A percentile compares a stretch with the other conserved stretches of the same genome.
Evolutionary conservation across 2,113 vertebrate genomes (phyloP).

Genomic region (Ariopsis seemanni): DNA sequence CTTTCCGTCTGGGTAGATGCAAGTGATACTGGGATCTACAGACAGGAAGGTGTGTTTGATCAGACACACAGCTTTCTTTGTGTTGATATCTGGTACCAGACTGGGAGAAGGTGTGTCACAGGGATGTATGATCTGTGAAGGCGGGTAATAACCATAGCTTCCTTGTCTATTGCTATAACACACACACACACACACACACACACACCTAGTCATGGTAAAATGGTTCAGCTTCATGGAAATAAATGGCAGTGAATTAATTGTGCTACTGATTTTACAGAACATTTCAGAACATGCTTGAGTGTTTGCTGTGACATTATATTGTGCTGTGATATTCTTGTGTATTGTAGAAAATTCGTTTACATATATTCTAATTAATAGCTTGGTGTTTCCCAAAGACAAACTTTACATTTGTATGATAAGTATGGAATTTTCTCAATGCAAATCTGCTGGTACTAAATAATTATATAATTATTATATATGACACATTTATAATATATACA

Average conservation of each 20-base stretch:
- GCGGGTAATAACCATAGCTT: conserved; percentile 5
- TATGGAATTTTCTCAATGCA: neutral
- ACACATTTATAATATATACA: no score
- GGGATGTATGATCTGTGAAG: conserved; percentile 28
- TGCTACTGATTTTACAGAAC: neutral
- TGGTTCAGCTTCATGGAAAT: neutral
- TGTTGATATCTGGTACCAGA: conserved; percentile 40
- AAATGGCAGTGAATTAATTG: neutral
- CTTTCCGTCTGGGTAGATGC: neutral
- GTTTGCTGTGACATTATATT: neutral
- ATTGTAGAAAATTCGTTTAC: neutral
- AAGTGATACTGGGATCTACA: neutral
- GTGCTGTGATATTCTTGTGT: neutral
- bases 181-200: conserved; percentile 1
- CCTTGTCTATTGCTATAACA: neutral
- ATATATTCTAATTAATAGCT: neutral
- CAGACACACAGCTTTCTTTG: conserved; percentile 37
- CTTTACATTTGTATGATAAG: neutral
- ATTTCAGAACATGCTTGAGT: neutral
- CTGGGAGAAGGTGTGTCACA: conserved; percentile 35
- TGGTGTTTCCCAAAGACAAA: neutral
- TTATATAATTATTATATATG: neutral
- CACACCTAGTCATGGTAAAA: neutral
- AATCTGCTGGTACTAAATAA: neutral
- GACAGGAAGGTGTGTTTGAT: conserved; percentile 33